These are phyloP conservation scores for Gerris lacustris DNA, from an alignment of 2,888 invertebrate species.

Conservation along the genomic window DNA sequence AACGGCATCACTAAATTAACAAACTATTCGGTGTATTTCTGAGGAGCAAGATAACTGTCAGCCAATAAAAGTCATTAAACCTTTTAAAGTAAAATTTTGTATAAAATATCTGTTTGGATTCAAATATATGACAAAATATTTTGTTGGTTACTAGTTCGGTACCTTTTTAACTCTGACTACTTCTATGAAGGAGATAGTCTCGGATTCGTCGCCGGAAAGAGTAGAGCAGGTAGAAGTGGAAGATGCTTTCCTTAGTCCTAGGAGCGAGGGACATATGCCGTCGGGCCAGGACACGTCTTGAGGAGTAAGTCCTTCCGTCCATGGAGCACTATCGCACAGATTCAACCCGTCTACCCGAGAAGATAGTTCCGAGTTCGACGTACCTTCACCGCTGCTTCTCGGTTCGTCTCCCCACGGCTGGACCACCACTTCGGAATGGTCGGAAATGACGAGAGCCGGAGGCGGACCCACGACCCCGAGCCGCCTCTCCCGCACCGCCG, in stretches of 20 bases:
- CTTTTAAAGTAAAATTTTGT: too few species aligned
- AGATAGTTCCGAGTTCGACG: background rate
- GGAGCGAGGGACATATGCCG: background rate
- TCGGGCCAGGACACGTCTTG: background rate
- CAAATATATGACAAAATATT: too few species aligned
- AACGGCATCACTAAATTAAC: too few species aligned
- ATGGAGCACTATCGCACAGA: background rate
- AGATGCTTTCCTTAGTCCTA: conserved; percentile 45
- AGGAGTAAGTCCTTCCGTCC: background rate
- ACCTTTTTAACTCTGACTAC: background rate
- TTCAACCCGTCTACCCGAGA: background rate
- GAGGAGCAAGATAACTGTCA: too few species aligned
- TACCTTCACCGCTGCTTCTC: background rate
- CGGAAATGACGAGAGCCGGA: background rate
- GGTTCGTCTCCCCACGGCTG: background rate
- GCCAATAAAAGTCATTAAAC: too few species aligned
- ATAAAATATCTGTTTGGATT: too few species aligned
- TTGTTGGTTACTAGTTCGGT: background rate
- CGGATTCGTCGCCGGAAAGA: conserved; percentile 53
- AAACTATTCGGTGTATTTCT: too few species aligned
- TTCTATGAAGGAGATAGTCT: background rate
- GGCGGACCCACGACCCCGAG: background rate
- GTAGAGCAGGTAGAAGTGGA: conserved; percentile 65
- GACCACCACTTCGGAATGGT: background rate
- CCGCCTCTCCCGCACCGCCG: conserved; percentile 1